Conservation (phyloP, 2,797 vertebrate genomes). For the Discoglossus pictus region DNA sequence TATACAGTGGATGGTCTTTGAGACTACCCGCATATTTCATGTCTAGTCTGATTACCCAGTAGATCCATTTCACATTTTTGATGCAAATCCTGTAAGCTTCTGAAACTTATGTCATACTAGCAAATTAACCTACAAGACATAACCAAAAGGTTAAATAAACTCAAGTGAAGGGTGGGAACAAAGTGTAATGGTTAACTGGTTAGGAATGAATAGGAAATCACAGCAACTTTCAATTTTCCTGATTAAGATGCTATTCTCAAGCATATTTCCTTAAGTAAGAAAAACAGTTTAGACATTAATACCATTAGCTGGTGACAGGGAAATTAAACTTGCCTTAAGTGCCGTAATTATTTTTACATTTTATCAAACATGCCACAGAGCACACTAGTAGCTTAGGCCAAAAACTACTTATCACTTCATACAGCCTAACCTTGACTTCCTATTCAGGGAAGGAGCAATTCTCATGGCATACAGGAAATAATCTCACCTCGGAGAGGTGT, state of each 20-base stretch:
- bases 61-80: not conserved
- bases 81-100: no score
- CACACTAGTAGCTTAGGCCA: slow-evolving; percentile 54
- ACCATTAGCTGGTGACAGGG: slow-evolving; percentile 37
- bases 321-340: slow-evolving; percentile 37
- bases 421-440: slow-evolving; percentile 33
- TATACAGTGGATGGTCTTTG: no score
- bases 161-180: slow-evolving; percentile 22
- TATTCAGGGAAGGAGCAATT: slow-evolving; percentile 19
- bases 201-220: slow-evolving; percentile 26
- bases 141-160: slow-evolving; percentile 35
- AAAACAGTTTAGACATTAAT: slow-evolving; percentile 42
- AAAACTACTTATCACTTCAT: slow-evolving; percentile 43
- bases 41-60: no score
- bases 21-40: no score
- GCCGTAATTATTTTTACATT: slow-evolving; percentile 55
- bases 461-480: slow-evolving; percentile 42
- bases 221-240: slow-evolving; percentile 20
- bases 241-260: slow-evolving; percentile 31
- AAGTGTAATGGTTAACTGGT: not conserved
- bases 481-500: slow-evolving; percentile 14
- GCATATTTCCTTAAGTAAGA: slow-evolving; percentile 56
- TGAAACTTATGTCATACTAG: no score
- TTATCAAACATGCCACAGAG: slow-evolving; percentile 48
- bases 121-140: not conserved